phyloP scores from a whole-genome alignment of 2,113 vertebrate genomes.

The Gadus chalcogrammus region DNA sequence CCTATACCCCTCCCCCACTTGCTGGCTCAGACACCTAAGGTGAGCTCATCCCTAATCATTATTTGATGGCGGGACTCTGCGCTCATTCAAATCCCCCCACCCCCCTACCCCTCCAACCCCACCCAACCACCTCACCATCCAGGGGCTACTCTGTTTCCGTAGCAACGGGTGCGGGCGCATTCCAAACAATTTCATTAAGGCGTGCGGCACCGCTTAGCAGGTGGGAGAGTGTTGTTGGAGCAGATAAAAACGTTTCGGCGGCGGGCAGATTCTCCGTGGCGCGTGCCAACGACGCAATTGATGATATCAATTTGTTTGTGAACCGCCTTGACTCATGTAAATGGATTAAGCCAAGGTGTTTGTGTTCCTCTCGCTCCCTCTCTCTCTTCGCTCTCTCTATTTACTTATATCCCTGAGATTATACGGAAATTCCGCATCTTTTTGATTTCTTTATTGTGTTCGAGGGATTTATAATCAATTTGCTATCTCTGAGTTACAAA shows the following conservation, averaged over 20 bases:
- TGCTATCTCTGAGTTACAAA: background rate
- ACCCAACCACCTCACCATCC: slow-evolving; percentile 68
- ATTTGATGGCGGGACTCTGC: slow-evolving; percentile 98
- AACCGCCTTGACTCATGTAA: slow-evolving; percentile 82
- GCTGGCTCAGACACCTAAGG: slow-evolving; percentile 88
- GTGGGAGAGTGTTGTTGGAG: slow-evolving; percentile 91
- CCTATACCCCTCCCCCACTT: slow-evolving; percentile 73
- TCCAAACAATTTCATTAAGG: slow-evolving; percentile 99
- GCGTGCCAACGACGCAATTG: slow-evolving; percentile 99
- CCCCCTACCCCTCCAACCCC: too few relatives aligned
- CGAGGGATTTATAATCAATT: slow-evolving; percentile 24
- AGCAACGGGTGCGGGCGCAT: slow-evolving; percentile 92
- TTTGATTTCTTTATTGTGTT: slow-evolving; percentile 29
- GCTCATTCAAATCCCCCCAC: slow-evolving; percentile 74
- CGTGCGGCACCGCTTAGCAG: slow-evolving; percentile 98
- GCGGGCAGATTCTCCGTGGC: slow-evolving; percentile 90
- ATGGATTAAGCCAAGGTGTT: slow-evolving; percentile 76
- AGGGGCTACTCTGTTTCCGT: slow-evolving; percentile 88
- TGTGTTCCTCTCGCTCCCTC: slow-evolving; percentile 47
- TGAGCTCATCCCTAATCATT: slow-evolving; percentile 97
- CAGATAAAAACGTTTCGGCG: slow-evolving; percentile 91
- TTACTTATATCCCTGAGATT: slow-evolving; percentile 43
- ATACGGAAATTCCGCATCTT: slow-evolving; percentile 29
- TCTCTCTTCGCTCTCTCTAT: slow-evolving; percentile 28
- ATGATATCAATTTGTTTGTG: slow-evolving; percentile 97